Evolutionary conservation across 1,140 invertebrate species (phyloP).

Genomic region (Colletes gigas): DNA sequence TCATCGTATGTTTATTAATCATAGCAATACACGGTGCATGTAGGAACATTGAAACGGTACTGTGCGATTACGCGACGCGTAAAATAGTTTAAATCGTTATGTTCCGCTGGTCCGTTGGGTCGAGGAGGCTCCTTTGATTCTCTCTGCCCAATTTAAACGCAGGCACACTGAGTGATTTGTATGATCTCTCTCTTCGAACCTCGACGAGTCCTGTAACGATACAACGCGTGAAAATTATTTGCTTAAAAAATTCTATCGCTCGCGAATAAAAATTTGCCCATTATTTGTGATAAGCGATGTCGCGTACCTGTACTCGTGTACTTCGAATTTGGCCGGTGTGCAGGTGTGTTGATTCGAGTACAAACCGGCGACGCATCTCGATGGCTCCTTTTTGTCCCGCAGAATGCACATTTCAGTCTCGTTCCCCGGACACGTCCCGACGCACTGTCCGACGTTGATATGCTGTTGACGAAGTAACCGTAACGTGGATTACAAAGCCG

Average conservation of each 20-base stretch:
- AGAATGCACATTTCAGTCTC: constrained; percentile 77
- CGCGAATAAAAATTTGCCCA: no score
- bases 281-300: no score
- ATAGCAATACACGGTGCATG: constrained; percentile 42
- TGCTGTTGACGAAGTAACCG: constrained; percentile 64
- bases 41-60: constrained; percentile 51
- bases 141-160: constrained; percentile 66
- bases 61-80: constrained; percentile 24
- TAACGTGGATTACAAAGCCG: not conserved
- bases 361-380: constrained; percentile 76
- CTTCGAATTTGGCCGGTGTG: constrained; percentile 77
- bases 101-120: not conserved
- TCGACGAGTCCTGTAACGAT: constrained; percentile 71
- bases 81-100: constrained; percentile 19
- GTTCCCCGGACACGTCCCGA: constrained; percentile 77
- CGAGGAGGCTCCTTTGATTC: not conserved
- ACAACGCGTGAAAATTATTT: not conserved
- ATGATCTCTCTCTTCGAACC: constrained; percentile 78
- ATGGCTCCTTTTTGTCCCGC: constrained; percentile 75
- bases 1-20: constrained; percentile 40
- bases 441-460: constrained; percentile 81
- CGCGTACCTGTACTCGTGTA: constrained; percentile 78
- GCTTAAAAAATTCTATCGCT: no score
- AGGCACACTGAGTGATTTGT: constrained; percentile 79
- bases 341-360: constrained; percentile 76